A percentile compares a stretch with the other conserved stretches of the same genome.
Evolutionary conservation across 1,140 invertebrate species (phyloP).

Genomic region (Pseudomyrmex flavicornis): DNA sequence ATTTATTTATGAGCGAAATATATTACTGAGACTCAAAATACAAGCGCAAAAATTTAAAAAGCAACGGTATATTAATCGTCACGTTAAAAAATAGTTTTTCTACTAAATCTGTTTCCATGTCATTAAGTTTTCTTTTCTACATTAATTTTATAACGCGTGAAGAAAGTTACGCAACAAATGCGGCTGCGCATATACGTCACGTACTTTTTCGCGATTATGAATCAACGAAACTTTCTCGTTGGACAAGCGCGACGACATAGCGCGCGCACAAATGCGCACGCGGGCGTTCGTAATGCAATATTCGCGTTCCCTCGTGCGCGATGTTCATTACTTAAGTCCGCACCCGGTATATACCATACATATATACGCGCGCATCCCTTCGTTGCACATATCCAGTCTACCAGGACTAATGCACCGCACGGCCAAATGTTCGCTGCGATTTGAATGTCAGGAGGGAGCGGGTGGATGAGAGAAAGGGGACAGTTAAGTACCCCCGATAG

Average conservation of each 20-base stretch:
- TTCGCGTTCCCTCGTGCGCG: slow-evolving; percentile 66
- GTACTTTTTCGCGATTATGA: slow-evolving; percentile 7
- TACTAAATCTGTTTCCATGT: background rate
- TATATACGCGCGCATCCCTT: slow-evolving; percentile 52
- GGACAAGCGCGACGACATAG: slow-evolving; percentile 29
- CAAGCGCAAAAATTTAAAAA: too few relatives aligned
- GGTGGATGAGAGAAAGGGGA: slow-evolving; percentile 36
- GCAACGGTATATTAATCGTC: too few relatives aligned
- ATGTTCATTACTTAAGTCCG: slow-evolving; percentile 80
- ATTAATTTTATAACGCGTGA: background rate
- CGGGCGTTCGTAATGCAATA: slow-evolving; percentile 78
- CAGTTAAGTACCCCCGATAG: slow-evolving; percentile 79
- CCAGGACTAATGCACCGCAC: slow-evolving; percentile 82
- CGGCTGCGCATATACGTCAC: background rate
- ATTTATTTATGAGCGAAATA: background rate
- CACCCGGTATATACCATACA: slow-evolving; percentile 60
- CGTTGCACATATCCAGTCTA: slow-evolving; percentile 74
- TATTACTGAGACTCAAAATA: background rate
- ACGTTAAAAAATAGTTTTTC: too few relatives aligned
- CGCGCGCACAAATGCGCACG: slow-evolving; percentile 32
- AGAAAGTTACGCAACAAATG: background rate
- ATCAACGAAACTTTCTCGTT: background rate
- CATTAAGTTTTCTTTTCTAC: background rate
- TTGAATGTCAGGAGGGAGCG: slow-evolving; percentile 77
- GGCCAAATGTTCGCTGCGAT: slow-evolving; percentile 83